Percentiles rank a stretch among this genome's conserved stretches.
Evolutionary conservation across 2,797 vertebrate species (phyloP).

Genomic region (Eleutherodactylus coqui): DNA sequence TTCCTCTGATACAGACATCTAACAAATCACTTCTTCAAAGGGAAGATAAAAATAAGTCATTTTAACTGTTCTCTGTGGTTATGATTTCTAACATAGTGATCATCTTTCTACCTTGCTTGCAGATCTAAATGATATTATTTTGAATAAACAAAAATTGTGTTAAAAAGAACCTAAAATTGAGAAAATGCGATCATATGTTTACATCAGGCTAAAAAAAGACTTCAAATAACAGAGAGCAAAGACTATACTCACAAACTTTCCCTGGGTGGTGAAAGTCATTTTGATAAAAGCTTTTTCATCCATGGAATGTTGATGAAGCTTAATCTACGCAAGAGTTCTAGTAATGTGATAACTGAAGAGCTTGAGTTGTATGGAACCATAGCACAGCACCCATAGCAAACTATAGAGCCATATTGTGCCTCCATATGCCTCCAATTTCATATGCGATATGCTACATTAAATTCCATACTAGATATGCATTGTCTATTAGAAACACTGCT

Average conservation of each 20-base stretch:
- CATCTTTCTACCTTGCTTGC: constrained; percentile 37
- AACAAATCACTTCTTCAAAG: constrained; percentile 57
- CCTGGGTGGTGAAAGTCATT: neutral
- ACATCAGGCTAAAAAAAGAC: neutral
- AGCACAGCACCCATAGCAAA: too few species aligned
- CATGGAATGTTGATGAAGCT: too few species aligned
- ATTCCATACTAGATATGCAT: too few species aligned
- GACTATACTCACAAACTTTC: neutral
- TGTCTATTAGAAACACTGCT: too few species aligned
- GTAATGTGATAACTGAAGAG: too few species aligned
- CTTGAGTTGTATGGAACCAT: too few species aligned
- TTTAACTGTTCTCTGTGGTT: constrained; percentile 57
- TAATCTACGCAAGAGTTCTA: too few species aligned
- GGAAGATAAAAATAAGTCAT: constrained; percentile 55
- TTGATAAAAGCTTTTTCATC: too few species aligned
- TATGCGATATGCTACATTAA: too few species aligned
- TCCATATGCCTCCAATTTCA: too few species aligned
- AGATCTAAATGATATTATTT: constrained; percentile 41
- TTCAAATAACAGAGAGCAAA: neutral
- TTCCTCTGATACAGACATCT: constrained; percentile 54
- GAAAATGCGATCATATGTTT: neutral
- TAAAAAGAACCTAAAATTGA: neutral
- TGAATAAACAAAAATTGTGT: constrained; percentile 31
- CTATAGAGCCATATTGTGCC: too few species aligned
- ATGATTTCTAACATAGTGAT: constrained; percentile 15